phyloP scores from a whole-genome alignment of 2,888 invertebrate species.

The Microchrysa polita region DNA sequence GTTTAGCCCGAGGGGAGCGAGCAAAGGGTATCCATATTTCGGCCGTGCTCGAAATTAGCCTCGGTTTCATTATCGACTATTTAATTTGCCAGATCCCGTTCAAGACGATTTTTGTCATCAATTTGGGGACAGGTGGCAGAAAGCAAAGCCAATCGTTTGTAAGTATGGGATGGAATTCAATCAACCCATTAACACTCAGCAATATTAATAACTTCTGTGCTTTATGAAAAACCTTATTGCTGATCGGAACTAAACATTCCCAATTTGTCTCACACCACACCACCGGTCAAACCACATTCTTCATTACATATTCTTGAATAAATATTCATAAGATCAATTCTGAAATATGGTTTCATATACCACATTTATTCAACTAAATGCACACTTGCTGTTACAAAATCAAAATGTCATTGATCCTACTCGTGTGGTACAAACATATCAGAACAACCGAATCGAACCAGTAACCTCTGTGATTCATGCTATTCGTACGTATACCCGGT shows the following conservation, averaged over 20 bases:
- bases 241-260: not conserved
- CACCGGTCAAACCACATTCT: not conserved
- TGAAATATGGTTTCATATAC: constrained; percentile 17
- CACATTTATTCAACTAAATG: not conserved
- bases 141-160: too few relatives aligned
- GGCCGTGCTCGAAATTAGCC: too few relatives aligned
- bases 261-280: not conserved
- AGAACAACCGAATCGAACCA: not conserved
- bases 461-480: constrained; percentile 12
- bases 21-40: too few relatives aligned
- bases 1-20: too few relatives aligned
- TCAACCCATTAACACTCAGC: too few relatives aligned
- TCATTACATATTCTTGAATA: not conserved
- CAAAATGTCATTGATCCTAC: constrained; percentile 32
- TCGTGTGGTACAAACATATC: not conserved
- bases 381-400: constrained; percentile 1
- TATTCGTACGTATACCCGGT: too few relatives aligned
- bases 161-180: too few relatives aligned
- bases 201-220: not conserved
- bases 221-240: not conserved
- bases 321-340: constrained; percentile 13
- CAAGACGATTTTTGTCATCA: too few relatives aligned
- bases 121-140: too few relatives aligned
- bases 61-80: too few relatives aligned
- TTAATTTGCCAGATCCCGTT: too few relatives aligned